phyloP scores from a whole-genome alignment of 2,888 invertebrate species.

The Melanchra persicariae region DNA sequence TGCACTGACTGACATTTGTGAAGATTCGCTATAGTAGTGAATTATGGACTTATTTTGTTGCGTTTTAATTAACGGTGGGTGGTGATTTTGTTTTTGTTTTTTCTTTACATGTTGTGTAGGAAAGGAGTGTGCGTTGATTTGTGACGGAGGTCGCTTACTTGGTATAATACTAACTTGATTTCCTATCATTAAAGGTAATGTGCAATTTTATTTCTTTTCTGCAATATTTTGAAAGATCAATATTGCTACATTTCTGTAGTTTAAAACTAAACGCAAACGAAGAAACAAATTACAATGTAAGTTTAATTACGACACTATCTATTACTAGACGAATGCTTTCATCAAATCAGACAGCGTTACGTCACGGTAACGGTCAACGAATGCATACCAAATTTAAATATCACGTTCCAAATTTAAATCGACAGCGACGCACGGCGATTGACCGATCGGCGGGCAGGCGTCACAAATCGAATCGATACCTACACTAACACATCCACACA shows the following conservation, averaged over 20 bases:
- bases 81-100: not conserved
- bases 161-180: no score
- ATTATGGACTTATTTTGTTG: constrained; percentile 57
- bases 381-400: constrained; percentile 70
- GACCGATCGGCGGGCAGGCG: constrained; percentile 69
- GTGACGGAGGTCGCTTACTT: not conserved
- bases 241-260: not conserved
- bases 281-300: not conserved
- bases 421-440: constrained; percentile 63
- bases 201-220: no score
- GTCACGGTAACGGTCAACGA: constrained; percentile 64
- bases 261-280: no score
- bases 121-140: not conserved
- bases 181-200: no score
- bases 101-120: not conserved
- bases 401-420: constrained; percentile 68
- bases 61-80: constrained; percentile 51
- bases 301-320: constrained; percentile 10
- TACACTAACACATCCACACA: constrained; percentile 76
- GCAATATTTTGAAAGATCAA: no score
- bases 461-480: constrained; percentile 72
- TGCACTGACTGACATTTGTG: constrained; percentile 58
- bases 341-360: constrained; percentile 57
- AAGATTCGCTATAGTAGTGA: constrained; percentile 55
- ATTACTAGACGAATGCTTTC: constrained; percentile 36